A percentile compares a stretch with the other conserved stretches of the same genome.
Evolutionary conservation across 1,140 invertebrate species (phyloP).

Genomic region (Pomacea maculata): DNA sequence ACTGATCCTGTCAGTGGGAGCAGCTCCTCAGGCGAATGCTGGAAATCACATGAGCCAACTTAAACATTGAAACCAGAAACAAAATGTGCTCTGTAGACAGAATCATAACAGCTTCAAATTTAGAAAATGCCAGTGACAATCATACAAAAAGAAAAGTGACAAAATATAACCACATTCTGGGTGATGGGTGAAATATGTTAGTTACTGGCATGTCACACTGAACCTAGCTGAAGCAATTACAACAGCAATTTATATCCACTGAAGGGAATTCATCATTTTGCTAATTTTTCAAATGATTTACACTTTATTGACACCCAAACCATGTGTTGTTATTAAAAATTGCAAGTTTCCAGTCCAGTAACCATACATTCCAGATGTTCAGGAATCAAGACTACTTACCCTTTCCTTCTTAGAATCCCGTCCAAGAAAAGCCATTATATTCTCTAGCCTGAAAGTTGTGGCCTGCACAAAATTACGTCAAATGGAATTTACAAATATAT

Average conservation of each 20-base stretch:
- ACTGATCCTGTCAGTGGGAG: background rate
- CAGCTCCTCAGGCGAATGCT: background rate
- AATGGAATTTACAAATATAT: background rate
- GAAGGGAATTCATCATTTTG: too few species aligned
- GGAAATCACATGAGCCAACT: background rate
- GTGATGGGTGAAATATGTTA: too few species aligned
- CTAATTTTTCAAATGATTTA: too few species aligned
- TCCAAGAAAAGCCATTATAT: conserved; percentile 38
- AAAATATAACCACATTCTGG: background rate
- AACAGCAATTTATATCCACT: too few species aligned
- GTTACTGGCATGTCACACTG: too few species aligned
- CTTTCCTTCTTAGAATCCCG: conserved; percentile 39
- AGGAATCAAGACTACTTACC: conserved; percentile 20
- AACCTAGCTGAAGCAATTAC: too few species aligned
- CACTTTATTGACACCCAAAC: too few species aligned
- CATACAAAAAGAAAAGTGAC: background rate
- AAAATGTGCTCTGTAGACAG: background rate
- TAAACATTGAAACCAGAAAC: background rate
- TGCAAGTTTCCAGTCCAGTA: too few species aligned
- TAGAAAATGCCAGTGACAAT: too few species aligned
- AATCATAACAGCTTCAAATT: too few species aligned
- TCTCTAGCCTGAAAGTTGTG: conserved; percentile 6
- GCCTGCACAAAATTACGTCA: conserved; percentile 7
- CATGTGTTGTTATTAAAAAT: too few species aligned
- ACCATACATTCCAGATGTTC: too few species aligned